phyloP scores from a whole-genome alignment of 1,140 invertebrate species.

The Cyclargus thomasi region DNA sequence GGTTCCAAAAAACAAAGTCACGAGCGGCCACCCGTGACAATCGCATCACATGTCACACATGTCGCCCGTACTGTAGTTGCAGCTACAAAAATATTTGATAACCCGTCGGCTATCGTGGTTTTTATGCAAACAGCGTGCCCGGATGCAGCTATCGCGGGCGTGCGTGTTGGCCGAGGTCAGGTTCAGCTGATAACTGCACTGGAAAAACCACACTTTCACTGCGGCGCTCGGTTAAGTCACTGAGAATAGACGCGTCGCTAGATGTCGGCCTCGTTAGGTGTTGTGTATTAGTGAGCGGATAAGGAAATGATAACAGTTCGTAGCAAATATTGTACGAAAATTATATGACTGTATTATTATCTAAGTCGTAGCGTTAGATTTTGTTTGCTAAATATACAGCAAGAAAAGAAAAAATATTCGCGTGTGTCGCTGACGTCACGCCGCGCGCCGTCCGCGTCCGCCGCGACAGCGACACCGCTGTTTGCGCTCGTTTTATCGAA shows the following conservation, averaged over 20 bases:
- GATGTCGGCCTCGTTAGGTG: neutral
- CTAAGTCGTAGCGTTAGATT: neutral
- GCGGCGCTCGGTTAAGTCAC: neutral
- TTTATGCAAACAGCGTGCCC: constrained; percentile 47
- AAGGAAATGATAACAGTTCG: neutral
- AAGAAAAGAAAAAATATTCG: neutral
- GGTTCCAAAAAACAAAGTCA: neutral
- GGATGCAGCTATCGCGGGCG: constrained; percentile 55
- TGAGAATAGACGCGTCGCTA: no score
- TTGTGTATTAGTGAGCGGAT: neutral
- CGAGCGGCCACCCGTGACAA: no score
- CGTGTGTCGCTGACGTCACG: constrained; percentile 15
- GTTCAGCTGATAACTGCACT: constrained; percentile 26
- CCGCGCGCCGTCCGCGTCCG: constrained; percentile 16
- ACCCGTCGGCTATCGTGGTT: constrained; percentile 22
- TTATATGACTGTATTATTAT: no score
- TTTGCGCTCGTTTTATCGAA: constrained; percentile 61
- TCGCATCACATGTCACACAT: no score
- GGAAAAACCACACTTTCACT: neutral
- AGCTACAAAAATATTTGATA: constrained; percentile 47
- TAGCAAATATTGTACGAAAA: neutral
- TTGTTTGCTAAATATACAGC: neutral
- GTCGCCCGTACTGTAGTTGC: neutral
- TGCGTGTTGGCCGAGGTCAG: constrained; percentile 49
- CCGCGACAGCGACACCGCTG: constrained; percentile 40